Evolutionary conservation across 2,113 vertebrate genomes (phyloP).

Genomic region (Camelus dromedarius): DNA sequence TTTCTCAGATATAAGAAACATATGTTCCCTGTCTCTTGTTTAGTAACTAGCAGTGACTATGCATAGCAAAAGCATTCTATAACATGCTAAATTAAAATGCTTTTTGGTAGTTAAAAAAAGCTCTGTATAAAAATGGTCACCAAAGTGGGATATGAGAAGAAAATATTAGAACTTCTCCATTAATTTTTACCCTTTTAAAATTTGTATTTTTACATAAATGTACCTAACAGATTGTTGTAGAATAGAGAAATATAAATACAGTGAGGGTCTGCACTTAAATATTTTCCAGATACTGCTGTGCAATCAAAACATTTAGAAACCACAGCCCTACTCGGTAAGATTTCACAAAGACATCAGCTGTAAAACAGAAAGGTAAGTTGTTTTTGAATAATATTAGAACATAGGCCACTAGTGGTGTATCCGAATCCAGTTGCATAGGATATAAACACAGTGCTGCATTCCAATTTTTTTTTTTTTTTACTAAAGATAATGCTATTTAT

Average conservation of each 20-base stretch:
- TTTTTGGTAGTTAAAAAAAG: conserved; percentile 22
- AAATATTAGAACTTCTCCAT: conserved; percentile 18
- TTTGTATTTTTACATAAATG: neutral
- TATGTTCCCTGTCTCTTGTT: neutral
- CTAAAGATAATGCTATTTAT: conserved; percentile 18
- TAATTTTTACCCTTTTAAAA: neutral
- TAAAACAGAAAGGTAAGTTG: neutral
- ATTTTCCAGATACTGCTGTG: neutral
- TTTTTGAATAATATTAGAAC: neutral
- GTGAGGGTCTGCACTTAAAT: neutral
- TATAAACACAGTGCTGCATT: neutral
- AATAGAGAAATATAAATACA: neutral
- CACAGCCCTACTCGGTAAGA: neutral
- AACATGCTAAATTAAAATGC: neutral
- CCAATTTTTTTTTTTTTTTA: neutral
- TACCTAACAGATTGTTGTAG: neutral
- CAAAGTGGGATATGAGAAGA: neutral
- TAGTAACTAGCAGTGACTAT: neutral
- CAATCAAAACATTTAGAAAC: neutral
- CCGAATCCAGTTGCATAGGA: neutral
- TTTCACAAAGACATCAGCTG: neutral
- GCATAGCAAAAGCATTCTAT: neutral
- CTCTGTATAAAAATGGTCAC: neutral
- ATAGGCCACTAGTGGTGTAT: neutral
- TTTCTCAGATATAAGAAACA: neutral